These are phyloP conservation scores for Cyanocitta stelleri DNA, from an alignment of 2,113 vertebrate genomes.

Conservation along the genomic window DNA sequence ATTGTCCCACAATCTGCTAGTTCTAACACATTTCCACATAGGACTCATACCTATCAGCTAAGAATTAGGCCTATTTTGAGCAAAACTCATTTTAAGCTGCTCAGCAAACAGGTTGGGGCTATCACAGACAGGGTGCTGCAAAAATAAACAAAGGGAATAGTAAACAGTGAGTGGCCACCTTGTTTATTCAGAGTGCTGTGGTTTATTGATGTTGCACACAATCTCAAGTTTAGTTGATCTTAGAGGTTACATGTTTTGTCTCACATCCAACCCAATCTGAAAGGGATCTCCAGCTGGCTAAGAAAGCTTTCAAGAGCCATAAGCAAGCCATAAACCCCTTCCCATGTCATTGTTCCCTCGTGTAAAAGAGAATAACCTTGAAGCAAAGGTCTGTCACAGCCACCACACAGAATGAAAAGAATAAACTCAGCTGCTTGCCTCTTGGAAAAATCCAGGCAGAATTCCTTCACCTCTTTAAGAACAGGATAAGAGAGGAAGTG, in stretches of 20 bases:
- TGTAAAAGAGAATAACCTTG: neutral
- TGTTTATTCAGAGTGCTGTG: constrained; percentile 40
- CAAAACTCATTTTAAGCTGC: neutral
- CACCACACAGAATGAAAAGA: neutral
- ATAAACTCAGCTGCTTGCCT: neutral
- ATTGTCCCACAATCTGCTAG: neutral
- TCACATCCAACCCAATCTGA: neutral
- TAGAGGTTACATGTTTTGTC: neutral
- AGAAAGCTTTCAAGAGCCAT: neutral
- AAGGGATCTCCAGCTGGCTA: neutral
- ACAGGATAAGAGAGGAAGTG: neutral
- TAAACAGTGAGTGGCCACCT: constrained; percentile 14
- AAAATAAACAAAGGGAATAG: constrained; percentile 36
- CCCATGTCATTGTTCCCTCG: neutral
- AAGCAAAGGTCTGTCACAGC: neutral
- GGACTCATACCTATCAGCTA: neutral
- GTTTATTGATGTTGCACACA: constrained; percentile 35
- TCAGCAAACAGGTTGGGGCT: neutral
- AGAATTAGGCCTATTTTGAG: neutral
- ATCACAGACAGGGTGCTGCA: neutral
- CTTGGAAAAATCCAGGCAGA: neutral
- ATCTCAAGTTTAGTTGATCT: constrained; percentile 25
- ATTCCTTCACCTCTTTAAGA: neutral
- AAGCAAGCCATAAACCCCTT: neutral
- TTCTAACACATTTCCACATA: neutral